Base-by-base conservation (phyloP, 1,140 invertebrate species). In the Drosophila pallidifrons region DNA sequence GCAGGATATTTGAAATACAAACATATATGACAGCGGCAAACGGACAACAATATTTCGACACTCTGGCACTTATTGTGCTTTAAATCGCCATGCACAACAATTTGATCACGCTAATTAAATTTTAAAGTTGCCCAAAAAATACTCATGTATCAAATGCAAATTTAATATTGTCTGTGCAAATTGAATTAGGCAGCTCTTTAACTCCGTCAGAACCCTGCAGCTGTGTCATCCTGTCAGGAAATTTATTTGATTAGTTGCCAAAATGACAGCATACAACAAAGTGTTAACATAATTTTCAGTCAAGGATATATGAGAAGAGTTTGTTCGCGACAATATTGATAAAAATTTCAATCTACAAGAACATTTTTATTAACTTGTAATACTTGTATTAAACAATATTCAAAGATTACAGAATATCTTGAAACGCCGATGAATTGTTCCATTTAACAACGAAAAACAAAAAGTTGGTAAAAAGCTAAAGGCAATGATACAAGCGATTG, bases 41-140 rank as follows among this genome's bases (percentile, higher is more conserved):
- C 57, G 20, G 30, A 75, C 54, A 68, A 76, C 66, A 68, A 60
- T 30, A 69, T 43, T 49, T 32, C 20, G n/a, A 16, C 52, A 65
- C 15, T 66, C 28, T 43, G 8, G 10, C 51, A 41, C 7, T 28
- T 13, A 82, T 71, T 68, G 58, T 61, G 70, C 52, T 25, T 25
- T 25, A 25, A 77, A 79, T 52, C 76, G 82, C 43, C 76, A 65
- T 57, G 61, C 1, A 5, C 35, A 32, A 32, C 30, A 38, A 38
- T 38, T 74, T 70, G 80, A 46, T 68, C 68, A 51, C 35, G 46
- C 47, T 76, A 88, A 88, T 88, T 79, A 57, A 72, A 52, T 75
- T 68, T 16, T 41, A 79, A 67, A 68, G 64, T 54, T 38, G 28
- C 7, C 38, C 3, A 41, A 58, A 8, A 43, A 5, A 30, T 8